phyloP scores from a whole-genome alignment of 2,888 invertebrate genomes.

The Lingula anatina region DNA sequence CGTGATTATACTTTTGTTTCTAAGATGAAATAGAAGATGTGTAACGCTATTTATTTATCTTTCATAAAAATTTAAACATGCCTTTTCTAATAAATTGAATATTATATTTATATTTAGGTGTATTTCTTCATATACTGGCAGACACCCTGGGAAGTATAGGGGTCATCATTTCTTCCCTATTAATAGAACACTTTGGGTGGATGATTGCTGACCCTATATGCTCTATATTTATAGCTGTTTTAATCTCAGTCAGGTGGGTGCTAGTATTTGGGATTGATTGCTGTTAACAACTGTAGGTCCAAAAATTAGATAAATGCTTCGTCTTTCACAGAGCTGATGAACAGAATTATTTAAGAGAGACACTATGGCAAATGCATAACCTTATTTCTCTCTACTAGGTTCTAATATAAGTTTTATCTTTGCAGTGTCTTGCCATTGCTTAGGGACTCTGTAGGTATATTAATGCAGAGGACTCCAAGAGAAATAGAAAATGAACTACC shows the following conservation, averaged over 20 bases:
- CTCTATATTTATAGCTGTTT: constrained; percentile 89
- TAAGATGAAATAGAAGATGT: not conserved
- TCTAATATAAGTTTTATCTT: constrained; percentile 4
- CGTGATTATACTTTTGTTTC: not conserved
- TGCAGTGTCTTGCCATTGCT: constrained; percentile 53
- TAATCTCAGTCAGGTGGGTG: constrained; percentile 80
- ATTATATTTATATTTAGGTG: constrained; percentile 58
- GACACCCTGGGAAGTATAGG: constrained; percentile 96
- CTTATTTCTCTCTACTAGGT: too few species aligned
- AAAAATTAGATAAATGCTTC: not conserved
- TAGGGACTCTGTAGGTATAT: constrained; percentile 75
- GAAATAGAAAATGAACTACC: constrained; percentile 77
- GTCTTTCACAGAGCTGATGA: not conserved
- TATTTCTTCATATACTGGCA: constrained; percentile 92
- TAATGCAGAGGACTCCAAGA: constrained; percentile 91
- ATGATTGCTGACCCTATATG: constrained; percentile 98
- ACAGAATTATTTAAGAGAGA: not conserved
- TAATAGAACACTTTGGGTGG: constrained; percentile 96
- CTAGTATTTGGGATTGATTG: not conserved
- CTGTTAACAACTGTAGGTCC: too few species aligned
- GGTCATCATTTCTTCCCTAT: constrained; percentile 87
- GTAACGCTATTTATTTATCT: too few species aligned
- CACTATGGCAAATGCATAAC: too few species aligned
- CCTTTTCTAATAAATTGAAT: not conserved
- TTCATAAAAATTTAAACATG: not conserved